These are phyloP conservation scores for Cryptus viduatorius DNA, from an alignment of 2,888 invertebrate species.

Conservation along the genomic window DNA sequence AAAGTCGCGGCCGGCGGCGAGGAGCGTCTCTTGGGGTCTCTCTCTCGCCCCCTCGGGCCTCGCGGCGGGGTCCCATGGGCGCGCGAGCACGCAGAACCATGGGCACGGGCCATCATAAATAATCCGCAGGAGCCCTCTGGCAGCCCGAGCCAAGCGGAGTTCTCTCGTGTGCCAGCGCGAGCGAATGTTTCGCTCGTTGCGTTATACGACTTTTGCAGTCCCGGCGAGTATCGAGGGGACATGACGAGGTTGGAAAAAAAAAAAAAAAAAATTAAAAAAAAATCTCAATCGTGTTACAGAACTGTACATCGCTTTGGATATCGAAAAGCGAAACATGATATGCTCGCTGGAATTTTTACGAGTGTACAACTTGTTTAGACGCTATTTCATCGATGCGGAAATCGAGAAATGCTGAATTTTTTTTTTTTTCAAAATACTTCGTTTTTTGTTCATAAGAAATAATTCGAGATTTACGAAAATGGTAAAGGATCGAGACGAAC, in stretches of 20 bases:
- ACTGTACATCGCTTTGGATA: background rate
- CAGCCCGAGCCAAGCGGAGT: background rate
- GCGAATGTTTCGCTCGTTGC: constrained; percentile 49
- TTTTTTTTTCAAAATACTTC: background rate
- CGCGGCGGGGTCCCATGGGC: constrained; percentile 57
- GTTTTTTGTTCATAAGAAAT: background rate
- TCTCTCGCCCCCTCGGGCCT: constrained; percentile 15
- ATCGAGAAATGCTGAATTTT: background rate
- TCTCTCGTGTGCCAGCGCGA: constrained; percentile 47
- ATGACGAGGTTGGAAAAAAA: constrained; percentile 5
- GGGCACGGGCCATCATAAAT: constrained; percentile 67
- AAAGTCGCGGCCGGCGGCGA: constrained; percentile 67
- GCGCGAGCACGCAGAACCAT: constrained; percentile 45
- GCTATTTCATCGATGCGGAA: background rate
- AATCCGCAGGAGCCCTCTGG: constrained; percentile 59
- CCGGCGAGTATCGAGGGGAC: constrained; percentile 36
- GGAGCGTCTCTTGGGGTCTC: constrained; percentile 47
- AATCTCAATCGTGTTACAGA: constrained; percentile 36
- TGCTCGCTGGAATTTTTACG: background rate
- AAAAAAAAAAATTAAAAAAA: constrained; percentile 26
- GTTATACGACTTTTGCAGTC: constrained; percentile 59
- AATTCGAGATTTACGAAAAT: too few relatives aligned
- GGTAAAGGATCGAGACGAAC: too few relatives aligned
- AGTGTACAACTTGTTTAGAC: background rate
- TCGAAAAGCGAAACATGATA: background rate